Evolutionary conservation across 1,140 invertebrate genomes (phyloP).

Genomic region (Bombus impatiens): DNA sequence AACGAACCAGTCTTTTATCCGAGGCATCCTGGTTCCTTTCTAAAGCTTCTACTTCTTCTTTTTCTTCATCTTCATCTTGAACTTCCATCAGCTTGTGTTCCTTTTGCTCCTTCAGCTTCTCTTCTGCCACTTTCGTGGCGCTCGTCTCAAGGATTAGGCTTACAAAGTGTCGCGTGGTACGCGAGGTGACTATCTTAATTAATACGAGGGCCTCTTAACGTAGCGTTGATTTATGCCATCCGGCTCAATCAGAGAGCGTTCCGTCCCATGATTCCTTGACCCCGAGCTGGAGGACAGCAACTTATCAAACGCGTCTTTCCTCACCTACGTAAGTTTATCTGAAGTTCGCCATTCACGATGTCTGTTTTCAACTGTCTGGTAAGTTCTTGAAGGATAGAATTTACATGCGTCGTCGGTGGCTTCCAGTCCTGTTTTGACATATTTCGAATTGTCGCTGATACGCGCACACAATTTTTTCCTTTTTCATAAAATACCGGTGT

Average conservation of each 20-base stretch:
- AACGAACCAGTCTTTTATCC: neutral
- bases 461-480: too few relatives aligned
- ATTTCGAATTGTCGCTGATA: neutral
- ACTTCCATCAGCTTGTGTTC: neutral
- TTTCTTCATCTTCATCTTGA: conserved; percentile 9
- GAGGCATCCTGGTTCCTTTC: neutral
- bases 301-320: conserved; percentile 28
- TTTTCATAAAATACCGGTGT: neutral
- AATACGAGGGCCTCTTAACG: conserved; percentile 71
- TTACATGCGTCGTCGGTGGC: neutral
- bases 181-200: conserved; percentile 70
- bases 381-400: neutral
- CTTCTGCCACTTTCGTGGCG: conserved; percentile 38
- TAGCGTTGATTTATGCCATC: conserved; percentile 71
- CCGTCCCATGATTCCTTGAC: neutral
- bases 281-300: conserved; percentile 9
- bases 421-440: neutral
- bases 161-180: conserved; percentile 54
- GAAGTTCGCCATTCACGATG: neutral
- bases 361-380: neutral
- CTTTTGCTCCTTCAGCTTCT: neutral
- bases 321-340: conserved; percentile 47
- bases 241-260: conserved; percentile 41
- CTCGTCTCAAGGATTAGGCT: conserved; percentile 57
- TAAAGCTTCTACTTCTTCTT: conserved; percentile 1